Evolutionary conservation across 2,113 vertebrate species (phyloP).

Genomic region (Ia io): DNA sequence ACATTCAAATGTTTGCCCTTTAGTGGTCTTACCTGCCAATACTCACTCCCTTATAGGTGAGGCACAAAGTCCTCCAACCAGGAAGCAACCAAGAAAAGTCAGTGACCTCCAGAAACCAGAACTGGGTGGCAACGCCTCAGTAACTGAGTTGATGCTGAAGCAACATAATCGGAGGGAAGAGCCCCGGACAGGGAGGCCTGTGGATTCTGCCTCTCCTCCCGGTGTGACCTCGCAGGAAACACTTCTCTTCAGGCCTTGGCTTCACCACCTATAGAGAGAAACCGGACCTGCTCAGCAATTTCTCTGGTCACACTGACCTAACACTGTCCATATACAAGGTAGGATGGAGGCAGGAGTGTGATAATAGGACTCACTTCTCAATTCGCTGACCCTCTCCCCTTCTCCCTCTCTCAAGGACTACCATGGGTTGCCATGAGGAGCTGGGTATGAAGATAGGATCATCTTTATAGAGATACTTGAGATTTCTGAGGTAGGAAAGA

Average conservation of each 20-base stretch:
- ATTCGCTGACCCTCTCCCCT: background rate
- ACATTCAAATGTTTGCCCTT: background rate
- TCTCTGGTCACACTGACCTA: background rate
- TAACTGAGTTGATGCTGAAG: background rate
- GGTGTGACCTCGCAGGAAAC: background rate
- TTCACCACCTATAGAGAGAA: background rate
- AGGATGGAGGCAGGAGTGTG: background rate
- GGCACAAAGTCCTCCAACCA: background rate
- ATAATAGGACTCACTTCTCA: background rate
- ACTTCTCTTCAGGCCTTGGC: background rate
- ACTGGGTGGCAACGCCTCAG: background rate
- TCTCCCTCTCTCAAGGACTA: background rate
- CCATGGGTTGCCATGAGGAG: background rate
- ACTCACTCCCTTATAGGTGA: background rate
- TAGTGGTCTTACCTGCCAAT: background rate
- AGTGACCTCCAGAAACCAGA: background rate
- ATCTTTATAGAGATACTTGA: background rate
- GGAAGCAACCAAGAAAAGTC: background rate
- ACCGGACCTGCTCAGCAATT: background rate
- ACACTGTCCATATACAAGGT: too few relatives aligned
- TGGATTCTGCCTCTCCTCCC: background rate
- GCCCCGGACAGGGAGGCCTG: background rate
- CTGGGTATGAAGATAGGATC: background rate
- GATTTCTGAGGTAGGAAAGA: background rate
- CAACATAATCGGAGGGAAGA: background rate